Conservation (phyloP, 2,888 invertebrate species). For the Diaperis boleti region DNA sequence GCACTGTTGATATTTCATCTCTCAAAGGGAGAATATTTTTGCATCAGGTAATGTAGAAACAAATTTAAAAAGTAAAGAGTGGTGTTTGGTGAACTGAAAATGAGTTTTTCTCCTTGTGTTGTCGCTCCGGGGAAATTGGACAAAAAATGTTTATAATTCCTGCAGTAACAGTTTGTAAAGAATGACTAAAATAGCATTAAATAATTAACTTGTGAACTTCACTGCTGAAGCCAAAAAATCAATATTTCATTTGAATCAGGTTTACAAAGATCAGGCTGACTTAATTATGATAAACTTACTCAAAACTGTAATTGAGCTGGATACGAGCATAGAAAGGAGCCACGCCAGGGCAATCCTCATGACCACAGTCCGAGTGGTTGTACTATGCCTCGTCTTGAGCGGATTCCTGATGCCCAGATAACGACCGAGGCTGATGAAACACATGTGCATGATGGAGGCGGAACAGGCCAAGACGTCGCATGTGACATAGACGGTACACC, state of each 20-base stretch:
- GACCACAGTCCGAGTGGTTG: constrained; percentile 84
- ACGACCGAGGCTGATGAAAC: constrained; percentile 90
- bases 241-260: no score
- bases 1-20: no score
- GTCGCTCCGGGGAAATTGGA: no score
- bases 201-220: no score
- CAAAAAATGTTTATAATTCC: no score
- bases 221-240: background rate
- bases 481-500: constrained; percentile 96
- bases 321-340: constrained; percentile 90
- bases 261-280: no score
- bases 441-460: constrained; percentile 95
- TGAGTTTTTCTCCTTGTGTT: background rate
- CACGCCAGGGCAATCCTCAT: constrained; percentile 94
- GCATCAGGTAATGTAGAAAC: no score
- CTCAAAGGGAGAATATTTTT: no score
- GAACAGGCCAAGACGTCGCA: constrained; percentile 96
- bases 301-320: constrained; percentile 86
- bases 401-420: constrained; percentile 92
- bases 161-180: no score
- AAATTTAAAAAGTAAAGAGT: no score
- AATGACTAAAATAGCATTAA: no score
- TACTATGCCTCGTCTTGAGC: constrained; percentile 85
- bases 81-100: no score
- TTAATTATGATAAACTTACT: constrained; percentile 73